Evolutionary conservation across 1,140 invertebrate species (phyloP).

Genomic region (Orius laevigatus): DNA sequence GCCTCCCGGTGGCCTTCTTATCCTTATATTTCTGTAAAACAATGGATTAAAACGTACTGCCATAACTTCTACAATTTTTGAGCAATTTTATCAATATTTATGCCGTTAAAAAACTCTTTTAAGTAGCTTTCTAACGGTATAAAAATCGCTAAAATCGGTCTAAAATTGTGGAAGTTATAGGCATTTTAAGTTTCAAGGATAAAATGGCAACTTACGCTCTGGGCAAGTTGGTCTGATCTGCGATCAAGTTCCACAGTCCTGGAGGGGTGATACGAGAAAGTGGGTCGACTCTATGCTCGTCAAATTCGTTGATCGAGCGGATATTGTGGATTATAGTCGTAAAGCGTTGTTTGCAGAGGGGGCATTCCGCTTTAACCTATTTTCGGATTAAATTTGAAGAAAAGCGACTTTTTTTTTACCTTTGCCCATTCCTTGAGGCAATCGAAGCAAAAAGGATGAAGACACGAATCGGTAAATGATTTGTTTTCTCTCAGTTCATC

Average conservation of each 20-base stretch:
- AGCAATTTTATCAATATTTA: no score
- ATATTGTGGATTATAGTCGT: constrained; percentile 86
- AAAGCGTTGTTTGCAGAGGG: constrained; percentile 82
- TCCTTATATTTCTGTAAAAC: no score
- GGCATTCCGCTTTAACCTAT: constrained; percentile 77
- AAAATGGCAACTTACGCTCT: no score
- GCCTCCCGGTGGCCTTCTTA: no score
- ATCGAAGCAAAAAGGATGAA: constrained; percentile 86
- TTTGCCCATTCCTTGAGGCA: constrained; percentile 90
- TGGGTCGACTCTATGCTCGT: constrained; percentile 54
- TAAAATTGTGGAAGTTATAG: no score
- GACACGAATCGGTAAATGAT: constrained; percentile 79
- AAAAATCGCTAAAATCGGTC: no score
- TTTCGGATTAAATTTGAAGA: constrained; percentile 10
- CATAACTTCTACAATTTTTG: no score
- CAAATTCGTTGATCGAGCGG: constrained; percentile 68
- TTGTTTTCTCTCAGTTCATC: constrained; percentile 70
- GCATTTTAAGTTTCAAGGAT: no score
- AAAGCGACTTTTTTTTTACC: constrained; percentile 33
- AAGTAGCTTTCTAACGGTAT: no score
- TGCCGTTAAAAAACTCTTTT: no score
- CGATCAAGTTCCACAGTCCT: not conserved
- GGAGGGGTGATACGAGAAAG: not conserved
- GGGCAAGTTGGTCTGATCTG: not conserved
- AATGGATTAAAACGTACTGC: no score